These are phyloP conservation scores for Drosophila atripex DNA, from an alignment of 2,888 invertebrate species.

Conservation along the genomic window DNA sequence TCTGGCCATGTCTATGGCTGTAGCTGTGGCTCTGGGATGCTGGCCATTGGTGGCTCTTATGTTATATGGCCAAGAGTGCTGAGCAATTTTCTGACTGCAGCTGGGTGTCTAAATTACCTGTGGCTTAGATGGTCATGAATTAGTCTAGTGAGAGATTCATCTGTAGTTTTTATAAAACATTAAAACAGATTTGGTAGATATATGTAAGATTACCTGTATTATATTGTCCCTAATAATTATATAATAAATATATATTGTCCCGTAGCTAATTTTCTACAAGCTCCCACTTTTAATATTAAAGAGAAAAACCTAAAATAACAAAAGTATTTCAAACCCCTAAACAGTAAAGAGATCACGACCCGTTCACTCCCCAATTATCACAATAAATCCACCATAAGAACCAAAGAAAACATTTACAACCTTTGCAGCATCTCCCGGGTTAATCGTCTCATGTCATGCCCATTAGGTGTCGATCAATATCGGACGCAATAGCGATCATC, in stretches of 20 bases:
- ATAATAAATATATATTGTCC: no score
- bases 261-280: no score
- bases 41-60: conserved; percentile 30
- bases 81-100: conserved; percentile 32
- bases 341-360: neutral
- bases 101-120: conserved; percentile 19
- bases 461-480: conserved; percentile 49
- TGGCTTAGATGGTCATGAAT: conserved; percentile 12
- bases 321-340: neutral
- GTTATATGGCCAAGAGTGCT: conserved; percentile 28
- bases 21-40: neutral
- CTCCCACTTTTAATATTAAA: neutral
- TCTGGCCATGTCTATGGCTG: neutral
- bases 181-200: neutral
- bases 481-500: conserved; percentile 29
- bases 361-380: conserved; percentile 4
- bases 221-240: no score
- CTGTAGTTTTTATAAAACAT: neutral
- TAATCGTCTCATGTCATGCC: conserved; percentile 72
- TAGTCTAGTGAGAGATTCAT: neutral
- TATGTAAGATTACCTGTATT: no score
- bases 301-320: conserved; percentile 1
- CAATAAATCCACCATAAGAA: conserved; percentile 26
- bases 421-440: conserved; percentile 36
- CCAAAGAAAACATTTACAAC: conserved; percentile 22